Evolutionary conservation across 2,113 vertebrate genomes (phyloP), one percentile per base, ranked within the genome.

Genomic region (Trochalopteron elliotii): DNA sequence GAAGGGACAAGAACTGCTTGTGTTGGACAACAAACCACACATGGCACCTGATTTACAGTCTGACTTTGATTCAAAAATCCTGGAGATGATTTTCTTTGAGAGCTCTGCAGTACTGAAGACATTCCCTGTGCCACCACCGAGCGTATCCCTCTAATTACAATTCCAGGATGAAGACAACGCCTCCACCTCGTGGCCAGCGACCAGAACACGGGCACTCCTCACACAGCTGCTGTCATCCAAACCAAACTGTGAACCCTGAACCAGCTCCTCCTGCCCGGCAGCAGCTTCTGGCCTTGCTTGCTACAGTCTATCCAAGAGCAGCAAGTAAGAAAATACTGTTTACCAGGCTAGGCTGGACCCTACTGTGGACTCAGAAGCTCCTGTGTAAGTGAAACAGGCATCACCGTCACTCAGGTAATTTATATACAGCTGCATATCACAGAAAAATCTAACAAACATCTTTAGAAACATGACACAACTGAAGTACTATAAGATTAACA

Each of bases 151-250:
- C 15, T 6, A 65, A 91, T 35, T 16, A 1, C 11, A 28, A 9
- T 45, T 67, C 10, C 67, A 86, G 69, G 56, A 37, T 35, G 76
- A 89, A 81, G 78, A 84, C 57, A 74, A 97, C 5, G 25, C 90
- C 95, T 93, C 95, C 96, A 96, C 80, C 97, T 97, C 87, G 97
- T 94, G 97, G 97, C 60, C 74, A 79, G 39, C 11, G 33, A 76
- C 39, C 61, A 95, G 87, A 97, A 96, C 75, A 69, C 0, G 37
- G 18, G 60, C 24, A 70, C 50, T 16, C 23, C 64, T 55, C 17
- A 37, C 35, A 39, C 1, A 6, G 31, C 44, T 16, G 47, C 39
- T 53, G 53, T 12, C 22, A 60, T 80, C n/a, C 33, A 28, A 64
- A 61, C 8, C 16, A 15, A 39, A 8, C 8, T 5, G 7, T 0